phyloP scores from a whole-genome alignment of 2,113 vertebrate genomes.

The Cygnus buccinator region DNA sequence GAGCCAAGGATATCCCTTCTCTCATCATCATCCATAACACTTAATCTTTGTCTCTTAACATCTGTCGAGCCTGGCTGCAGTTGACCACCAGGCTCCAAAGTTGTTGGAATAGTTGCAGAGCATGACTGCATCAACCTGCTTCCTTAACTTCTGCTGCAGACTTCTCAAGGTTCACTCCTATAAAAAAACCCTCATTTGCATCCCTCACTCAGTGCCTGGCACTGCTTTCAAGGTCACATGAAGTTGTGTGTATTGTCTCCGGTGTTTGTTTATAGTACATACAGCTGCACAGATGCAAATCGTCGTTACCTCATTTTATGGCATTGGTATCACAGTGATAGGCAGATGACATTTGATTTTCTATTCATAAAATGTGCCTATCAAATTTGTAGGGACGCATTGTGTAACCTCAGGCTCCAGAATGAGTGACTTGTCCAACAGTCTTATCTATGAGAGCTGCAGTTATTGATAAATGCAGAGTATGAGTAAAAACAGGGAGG shows the following conservation, averaged over 20 bases:
- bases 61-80: background rate
- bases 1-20: background rate
- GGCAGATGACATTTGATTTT: constrained; percentile 13
- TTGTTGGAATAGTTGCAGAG: background rate
- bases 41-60: background rate
- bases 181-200: background rate
- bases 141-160: background rate
- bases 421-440: background rate
- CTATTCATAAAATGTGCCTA: background rate
- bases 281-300: constrained; percentile 1
- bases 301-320: background rate
- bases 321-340: background rate
- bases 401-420: background rate
- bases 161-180: background rate
- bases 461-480: background rate
- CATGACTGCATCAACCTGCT: background rate
- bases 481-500: background rate
- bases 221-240: constrained; percentile 1
- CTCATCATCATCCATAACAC: background rate
- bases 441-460: background rate
- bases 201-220: background rate
- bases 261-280: background rate
- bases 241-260: background rate
- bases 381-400: background rate
- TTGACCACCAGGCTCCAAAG: background rate